A percentile compares a stretch with the other conserved stretches of the same genome.
These are phyloP conservation scores for Oplegnathus fasciatus DNA, from an alignment of 2,113 vertebrate genomes.

Conservation along the genomic window DNA sequence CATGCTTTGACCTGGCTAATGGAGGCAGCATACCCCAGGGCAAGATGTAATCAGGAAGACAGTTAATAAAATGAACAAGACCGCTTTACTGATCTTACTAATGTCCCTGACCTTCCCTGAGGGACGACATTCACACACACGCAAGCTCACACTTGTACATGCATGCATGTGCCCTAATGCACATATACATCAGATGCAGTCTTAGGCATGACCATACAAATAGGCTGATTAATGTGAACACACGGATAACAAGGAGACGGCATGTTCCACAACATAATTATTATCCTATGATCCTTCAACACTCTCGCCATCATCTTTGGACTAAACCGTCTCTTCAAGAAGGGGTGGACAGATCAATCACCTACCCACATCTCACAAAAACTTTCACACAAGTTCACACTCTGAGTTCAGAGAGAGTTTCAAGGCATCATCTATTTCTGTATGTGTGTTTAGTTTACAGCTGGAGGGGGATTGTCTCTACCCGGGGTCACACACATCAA, in stretches of 20 bases:
- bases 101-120: constrained; percentile 77
- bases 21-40: constrained; percentile 77
- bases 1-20: constrained; percentile 81
- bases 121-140: constrained; percentile 44
- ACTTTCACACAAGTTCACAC: not conserved
- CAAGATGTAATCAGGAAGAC: constrained; percentile 78
- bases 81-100: constrained; percentile 73
- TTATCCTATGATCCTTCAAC: constrained; percentile 7
- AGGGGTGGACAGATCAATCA: not conserved
- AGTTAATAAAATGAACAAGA: constrained; percentile 82
- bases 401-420: constrained; percentile 30
- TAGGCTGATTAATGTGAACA: constrained; percentile 29
- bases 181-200: constrained; percentile 17
- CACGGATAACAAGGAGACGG: constrained; percentile 6
- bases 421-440: constrained; percentile 40
- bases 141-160: constrained; percentile 29
- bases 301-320: not conserved
- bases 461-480: constrained; percentile 23
- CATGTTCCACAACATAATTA: constrained; percentile 4
- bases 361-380: constrained; percentile 8
- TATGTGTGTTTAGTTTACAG: constrained; percentile 37
- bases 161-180: constrained; percentile 25
- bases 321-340: not conserved
- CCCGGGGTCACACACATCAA: constrained; percentile 41
- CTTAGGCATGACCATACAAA: not conserved